These are phyloP conservation scores for Lycocerus yunnanus DNA, from an alignment of 2,888 invertebrate genomes.

Conservation along the genomic window DNA sequence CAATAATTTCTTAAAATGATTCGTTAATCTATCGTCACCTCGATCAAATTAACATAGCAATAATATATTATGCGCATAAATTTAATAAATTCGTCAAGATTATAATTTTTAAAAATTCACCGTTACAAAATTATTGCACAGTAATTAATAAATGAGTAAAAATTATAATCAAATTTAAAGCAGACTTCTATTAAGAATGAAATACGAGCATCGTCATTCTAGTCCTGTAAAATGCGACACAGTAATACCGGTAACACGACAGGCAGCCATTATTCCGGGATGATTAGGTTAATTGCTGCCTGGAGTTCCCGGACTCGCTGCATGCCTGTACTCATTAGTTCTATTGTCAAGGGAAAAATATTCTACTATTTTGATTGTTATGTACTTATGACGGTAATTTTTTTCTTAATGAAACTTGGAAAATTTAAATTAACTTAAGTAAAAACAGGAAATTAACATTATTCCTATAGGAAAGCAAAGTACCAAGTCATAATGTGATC, in stretches of 20 bases:
- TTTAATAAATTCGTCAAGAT: not conserved
- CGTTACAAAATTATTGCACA: not conserved
- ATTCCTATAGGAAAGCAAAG: not conserved
- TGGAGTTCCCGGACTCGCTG: conserved; percentile 38
- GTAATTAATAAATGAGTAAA: not conserved
- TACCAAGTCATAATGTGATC: not conserved
- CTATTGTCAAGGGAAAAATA: conserved; percentile 41
- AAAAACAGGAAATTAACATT: not conserved
- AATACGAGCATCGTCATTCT: conserved; percentile 27
- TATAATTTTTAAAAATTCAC: not conserved
- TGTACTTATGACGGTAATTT: conserved; percentile 37
- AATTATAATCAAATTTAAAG: conserved; percentile 21
- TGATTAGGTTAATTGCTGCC: conserved; percentile 45
- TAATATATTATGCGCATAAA: not conserved
- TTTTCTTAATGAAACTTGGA: conserved; percentile 23
- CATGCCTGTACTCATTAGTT: conserved; percentile 42
- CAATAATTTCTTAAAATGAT: not conserved
- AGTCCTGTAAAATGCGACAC: conserved; percentile 23
- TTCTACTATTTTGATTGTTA: conserved; percentile 33
- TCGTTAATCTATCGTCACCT: not conserved
- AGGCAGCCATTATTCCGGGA: conserved; percentile 40
- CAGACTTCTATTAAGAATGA: conserved; percentile 21
- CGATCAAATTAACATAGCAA: not conserved
- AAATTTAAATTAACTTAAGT: conserved; percentile 13
- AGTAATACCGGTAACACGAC: conserved; percentile 31